Conservation (phyloP, 1,140 invertebrate species). For the Lordiphosa mommai region DNA sequence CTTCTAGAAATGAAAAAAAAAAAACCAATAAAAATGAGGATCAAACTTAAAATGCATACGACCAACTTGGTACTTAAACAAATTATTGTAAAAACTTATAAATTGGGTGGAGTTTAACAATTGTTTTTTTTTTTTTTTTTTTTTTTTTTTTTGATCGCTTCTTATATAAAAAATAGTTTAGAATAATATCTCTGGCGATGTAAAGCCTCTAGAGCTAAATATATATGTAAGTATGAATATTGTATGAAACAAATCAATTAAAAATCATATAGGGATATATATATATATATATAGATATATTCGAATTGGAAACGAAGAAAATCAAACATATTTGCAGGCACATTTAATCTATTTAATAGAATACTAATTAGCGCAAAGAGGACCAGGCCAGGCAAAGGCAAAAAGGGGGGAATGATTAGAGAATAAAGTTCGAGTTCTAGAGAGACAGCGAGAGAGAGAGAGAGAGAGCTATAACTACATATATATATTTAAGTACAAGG, state of each 20-base stretch:
- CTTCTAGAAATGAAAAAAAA: background rate
- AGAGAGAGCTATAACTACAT: slow-evolving; percentile 9
- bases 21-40: slow-evolving; percentile 13
- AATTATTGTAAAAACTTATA: slow-evolving; percentile 58
- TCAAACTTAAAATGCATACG: slow-evolving; percentile 45
- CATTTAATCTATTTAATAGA: slow-evolving; percentile 20
- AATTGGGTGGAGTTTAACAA: slow-evolving; percentile 74
- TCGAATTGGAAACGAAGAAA: slow-evolving; percentile 39
- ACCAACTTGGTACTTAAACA: slow-evolving; percentile 52
- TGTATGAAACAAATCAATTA: slow-evolving; percentile 33
- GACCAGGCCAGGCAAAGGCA: slow-evolving; percentile 13
- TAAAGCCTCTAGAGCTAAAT: slow-evolving; percentile 45
- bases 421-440: background rate
- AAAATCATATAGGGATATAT: slow-evolving; percentile 24
- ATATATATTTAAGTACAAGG: slow-evolving; percentile 7
- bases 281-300: slow-evolving; percentile 18
- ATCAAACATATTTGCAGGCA: background rate
- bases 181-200: slow-evolving; percentile 36
- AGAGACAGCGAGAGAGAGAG: slow-evolving; percentile 4
- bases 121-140: slow-evolving; percentile 32
- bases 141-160: slow-evolving; percentile 7
- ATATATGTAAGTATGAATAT: background rate
- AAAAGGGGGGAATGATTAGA: background rate
- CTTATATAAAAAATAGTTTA: slow-evolving; percentile 12
- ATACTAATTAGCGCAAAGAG: slow-evolving; percentile 23